Base-by-base conservation (phyloP, 92 coral and sea anemone genomes). In the Nematostella vectensis region DNA sequence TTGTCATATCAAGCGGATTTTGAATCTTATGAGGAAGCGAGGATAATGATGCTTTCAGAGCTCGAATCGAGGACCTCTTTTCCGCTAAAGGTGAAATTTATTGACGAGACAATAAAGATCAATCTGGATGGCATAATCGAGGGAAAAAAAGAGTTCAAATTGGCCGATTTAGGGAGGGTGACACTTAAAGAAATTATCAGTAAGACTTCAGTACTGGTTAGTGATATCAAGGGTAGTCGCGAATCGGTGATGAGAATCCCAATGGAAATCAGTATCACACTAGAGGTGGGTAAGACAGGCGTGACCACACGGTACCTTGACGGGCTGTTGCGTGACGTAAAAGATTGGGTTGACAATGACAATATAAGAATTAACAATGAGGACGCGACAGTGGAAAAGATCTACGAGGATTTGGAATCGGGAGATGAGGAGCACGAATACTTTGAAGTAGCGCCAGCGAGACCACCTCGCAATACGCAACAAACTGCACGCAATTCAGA, bases 401-500 rank as follows among this genome's bases (percentile, higher is more conserved):
- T 64, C 13, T 64, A 64, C 16, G 70, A 53, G 51, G 48, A 22
- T 4, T 51, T 48, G 4, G 70, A 53, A 15, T n/a, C n/a, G n/a
- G n/a, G n/a, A n/a, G n/a, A n/a, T n/a, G n/a, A n/a, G n/a, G 51
- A 26, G 8, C 58, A 62, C 45, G 80, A 78, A 38, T 78, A 78
- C 16, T 63, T 2, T 22, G 75, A 72, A 15, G 48, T 62, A 10
- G 40, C 30, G 0, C 85, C 85, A 1, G 27, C 1, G 13, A 9
- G 59, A 26, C 82, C 82, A 25, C 27, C 75, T 2, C 55, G 82
- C 3, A 27, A 6, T 10, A 39, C 28, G 11, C 6, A 59, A 59
- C 21, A 2, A 4, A n/a, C 25, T 27, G 48, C 2, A 4, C 38
- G 37, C 8, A 21, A 48, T 11, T 6, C 42, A 2, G 47, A 47